Conservation (phyloP, 2,888 invertebrate species). For the Strigamia transsilvanica region DNA sequence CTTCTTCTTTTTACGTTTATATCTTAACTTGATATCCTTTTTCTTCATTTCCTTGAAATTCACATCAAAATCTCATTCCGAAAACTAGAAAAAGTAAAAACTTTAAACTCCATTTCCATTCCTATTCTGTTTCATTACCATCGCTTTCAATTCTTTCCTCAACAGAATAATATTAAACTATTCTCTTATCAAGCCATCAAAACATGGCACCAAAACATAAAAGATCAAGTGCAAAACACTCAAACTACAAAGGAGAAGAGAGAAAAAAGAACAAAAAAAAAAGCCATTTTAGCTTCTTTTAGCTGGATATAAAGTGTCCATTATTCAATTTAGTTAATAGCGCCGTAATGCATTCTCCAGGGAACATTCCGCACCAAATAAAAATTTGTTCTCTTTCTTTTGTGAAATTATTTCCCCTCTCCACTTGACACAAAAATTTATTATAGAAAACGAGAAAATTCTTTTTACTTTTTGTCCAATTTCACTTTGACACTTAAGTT, state of each 20-base stretch:
- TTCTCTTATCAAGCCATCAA: constrained; percentile 17
- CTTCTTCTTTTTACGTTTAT: neutral
- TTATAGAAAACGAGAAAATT: constrained; percentile 33
- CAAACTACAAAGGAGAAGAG: constrained; percentile 4
- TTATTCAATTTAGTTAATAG: constrained; percentile 44
- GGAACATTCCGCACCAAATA: constrained; percentile 30
- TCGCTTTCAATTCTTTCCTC: neutral
- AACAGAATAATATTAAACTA: neutral
- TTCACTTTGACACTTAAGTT: constrained; percentile 35
- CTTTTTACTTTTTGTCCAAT: constrained; percentile 40
- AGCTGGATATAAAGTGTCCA: constrained; percentile 32
- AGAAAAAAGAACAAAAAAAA: neutral
- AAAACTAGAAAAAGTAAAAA: neutral
- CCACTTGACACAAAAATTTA: constrained; percentile 27
- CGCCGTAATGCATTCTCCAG: constrained; percentile 20
- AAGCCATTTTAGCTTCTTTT: constrained; percentile 34
- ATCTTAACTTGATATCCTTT: neutral
- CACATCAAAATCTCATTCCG: neutral
- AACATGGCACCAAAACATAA: constrained; percentile 9
- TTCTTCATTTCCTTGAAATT: neutral
- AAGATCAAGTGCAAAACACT: constrained; percentile 37
- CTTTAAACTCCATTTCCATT: constrained; percentile 27
- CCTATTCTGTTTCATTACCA: neutral
- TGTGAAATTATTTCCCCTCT: constrained; percentile 35
- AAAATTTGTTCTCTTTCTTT: constrained; percentile 42